Evolutionary conservation across 2,888 invertebrate species (phyloP).

Genomic region (Periphyllus acericola): DNA sequence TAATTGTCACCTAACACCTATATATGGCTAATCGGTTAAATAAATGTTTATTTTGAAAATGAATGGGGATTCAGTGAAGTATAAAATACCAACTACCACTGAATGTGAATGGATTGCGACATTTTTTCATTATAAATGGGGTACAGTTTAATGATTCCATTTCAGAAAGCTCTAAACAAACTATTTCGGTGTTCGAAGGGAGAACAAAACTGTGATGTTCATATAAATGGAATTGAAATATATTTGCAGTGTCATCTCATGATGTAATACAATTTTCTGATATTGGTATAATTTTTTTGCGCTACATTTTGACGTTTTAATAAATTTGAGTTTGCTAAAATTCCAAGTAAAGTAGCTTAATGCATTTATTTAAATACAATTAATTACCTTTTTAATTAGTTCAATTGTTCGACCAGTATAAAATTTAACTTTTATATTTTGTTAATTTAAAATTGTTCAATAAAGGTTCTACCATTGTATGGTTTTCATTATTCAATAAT

Average conservation of each 20-base stretch:
- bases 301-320: too few species aligned
- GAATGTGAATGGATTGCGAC: conserved; percentile 23
- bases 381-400: background rate
- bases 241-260: background rate
- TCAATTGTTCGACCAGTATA: background rate
- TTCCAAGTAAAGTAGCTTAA: background rate
- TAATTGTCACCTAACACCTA: conserved; percentile 52
- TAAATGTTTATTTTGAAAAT: conserved; percentile 53
- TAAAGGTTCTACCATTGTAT: background rate
- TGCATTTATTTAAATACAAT: background rate
- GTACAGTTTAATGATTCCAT: background rate
- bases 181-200: background rate
- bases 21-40: conserved; percentile 28
- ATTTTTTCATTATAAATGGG: conserved; percentile 21
- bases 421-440: background rate
- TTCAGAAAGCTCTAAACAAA: background rate
- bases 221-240: background rate
- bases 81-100: conserved; percentile 22
- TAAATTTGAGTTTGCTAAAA: too few species aligned
- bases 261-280: background rate
- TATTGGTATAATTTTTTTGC: background rate
- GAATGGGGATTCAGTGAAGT: background rate
- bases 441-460: background rate
- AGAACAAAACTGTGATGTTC: background rate
- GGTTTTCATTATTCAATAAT: background rate